Conservation (phyloP, 2,888 invertebrate species). For the Dicycla oo region DNA sequence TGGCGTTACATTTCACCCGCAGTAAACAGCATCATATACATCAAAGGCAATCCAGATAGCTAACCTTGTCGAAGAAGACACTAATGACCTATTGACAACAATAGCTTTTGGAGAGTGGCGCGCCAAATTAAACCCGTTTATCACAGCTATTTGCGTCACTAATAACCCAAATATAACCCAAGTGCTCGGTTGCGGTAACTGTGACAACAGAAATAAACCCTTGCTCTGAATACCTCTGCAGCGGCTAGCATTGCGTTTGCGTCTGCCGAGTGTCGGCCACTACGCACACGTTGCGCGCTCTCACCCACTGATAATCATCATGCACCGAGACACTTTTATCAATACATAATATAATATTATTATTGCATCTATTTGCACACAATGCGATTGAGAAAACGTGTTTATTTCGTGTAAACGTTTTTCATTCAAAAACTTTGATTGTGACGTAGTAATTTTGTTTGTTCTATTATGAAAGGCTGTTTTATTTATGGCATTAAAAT, state of each 20-base stretch:
- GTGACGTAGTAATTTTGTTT: slow-evolving; percentile 19
- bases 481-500: slow-evolving; percentile 30
- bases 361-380: slow-evolving; percentile 28
- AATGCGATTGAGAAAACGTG: no score
- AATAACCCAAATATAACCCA: slow-evolving; percentile 86
- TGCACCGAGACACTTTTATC: slow-evolving; percentile 13
- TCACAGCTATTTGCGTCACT: slow-evolving; percentile 88
- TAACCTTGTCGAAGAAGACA: slow-evolving; percentile 62
- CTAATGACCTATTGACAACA: slow-evolving; percentile 81
- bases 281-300: slow-evolving; percentile 28
- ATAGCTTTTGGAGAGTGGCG: slow-evolving; percentile 77
- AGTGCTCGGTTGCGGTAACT: slow-evolving; percentile 79
- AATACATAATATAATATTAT: slow-evolving; percentile 8
- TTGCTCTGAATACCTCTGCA: slow-evolving; percentile 85
- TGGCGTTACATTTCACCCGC: slow-evolving; percentile 28
- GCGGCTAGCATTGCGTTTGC: slow-evolving; percentile 71
- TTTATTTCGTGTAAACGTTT: slow-evolving; percentile 55
- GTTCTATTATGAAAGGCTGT: not conserved
- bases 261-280: slow-evolving; percentile 76
- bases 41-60: slow-evolving; percentile 55
- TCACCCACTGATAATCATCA: slow-evolving; percentile 21
- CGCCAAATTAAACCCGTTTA: slow-evolving; percentile 85
- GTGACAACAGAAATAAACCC: slow-evolving; percentile 88
- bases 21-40: slow-evolving; percentile 59
- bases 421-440: slow-evolving; percentile 47